Evolutionary conservation across 2,797 vertebrate species (phyloP), one percentile per base, ranked within the genome.

Genomic region (Leptoclinus maculatus): DNA sequence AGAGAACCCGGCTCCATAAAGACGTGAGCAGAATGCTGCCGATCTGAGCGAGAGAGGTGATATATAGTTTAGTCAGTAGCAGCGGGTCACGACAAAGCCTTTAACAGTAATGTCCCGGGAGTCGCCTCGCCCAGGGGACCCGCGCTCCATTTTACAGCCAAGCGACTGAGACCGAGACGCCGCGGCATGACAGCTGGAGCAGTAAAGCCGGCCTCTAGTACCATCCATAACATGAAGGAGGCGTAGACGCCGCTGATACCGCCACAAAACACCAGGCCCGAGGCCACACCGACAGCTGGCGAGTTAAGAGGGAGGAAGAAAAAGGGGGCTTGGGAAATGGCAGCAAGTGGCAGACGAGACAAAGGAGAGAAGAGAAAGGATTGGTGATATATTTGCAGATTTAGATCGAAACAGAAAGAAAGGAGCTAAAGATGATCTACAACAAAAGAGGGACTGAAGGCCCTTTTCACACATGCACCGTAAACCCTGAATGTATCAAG

Each of bases 21-120:
- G 81, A 92, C 89, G 88, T 94, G 90, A 93, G 89, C 87, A 87
- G 93, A 92, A 93, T 94, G 79, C 86, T 77, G 84, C 68, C 38
- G 67, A 75, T 67, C 73, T 73, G 78, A 84, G 89, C 39, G 2
- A 80, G 79, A 73, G 83, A 88, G 87, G 90, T 93, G 93, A 94
- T 94, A 92, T 92, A 93, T 92, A 91, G 93, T 93, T 92, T 90
- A 92, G 89, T 94, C 88, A 79, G 89, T 85, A 89, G 87, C 89
- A 83, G 91, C 80, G 85, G 94, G 92, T 93, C 93, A 93, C 89
- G 88, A 93, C 91, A 90, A 92, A 92, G 89, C 90, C 89, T 94
- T 94, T 94, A 93, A 94, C 92, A 91, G 90, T 90, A 91, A 94
- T 91, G 91, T 93, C 92, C 90, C 89, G 87, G 93, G 93, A 93